Base-by-base conservation (phyloP, 2,113 vertebrate species). In the Raja brachyura region DNA sequence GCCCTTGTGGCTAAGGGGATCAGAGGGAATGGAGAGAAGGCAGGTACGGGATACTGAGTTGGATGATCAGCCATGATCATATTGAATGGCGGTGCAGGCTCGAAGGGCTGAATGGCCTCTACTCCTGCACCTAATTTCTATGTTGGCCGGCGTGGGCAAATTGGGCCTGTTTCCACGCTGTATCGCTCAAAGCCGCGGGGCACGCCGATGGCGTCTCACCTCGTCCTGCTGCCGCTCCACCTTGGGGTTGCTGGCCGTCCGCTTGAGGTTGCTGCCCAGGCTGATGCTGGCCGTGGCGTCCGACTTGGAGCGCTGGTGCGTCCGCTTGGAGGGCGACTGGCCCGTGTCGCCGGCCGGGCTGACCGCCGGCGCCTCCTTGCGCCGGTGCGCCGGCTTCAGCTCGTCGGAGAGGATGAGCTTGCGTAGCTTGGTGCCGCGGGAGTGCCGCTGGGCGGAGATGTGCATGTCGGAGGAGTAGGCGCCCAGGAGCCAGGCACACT, bases 401-500 rank as follows among this genome's bases (percentile, higher is more conserved):
- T 99, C 98, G 0, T 99, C 98, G 0, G 98, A 99, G 39, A 99
- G 97, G 96, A 99, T 99, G 74, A 99, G 95, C 28, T 97, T 96
- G 76, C 98, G 97, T 0, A 99, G 97, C 93, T 99, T 99, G 95
- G 98, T 98, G 86, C 98, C 98, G 0, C 98, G 95, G 0, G 98
- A 99, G 95, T 99, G 97, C 0, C 98, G 97, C 95, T 99, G 98
- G 0, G 98, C 97, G 95, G 98, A 99, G 95, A 99, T 99, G 97
- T 99, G 98, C 98, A 99, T 99, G 96, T 99, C 98, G 0, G 98
- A 99, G 66, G 98, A 98, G 94, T 98, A 98, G 20, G 98, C 98
- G 0, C 98, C 98, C 0, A 99, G 96, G 75, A 99, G 96, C 94
- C 99, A 98, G 92, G 98, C 98, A 0, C 98, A 99, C 90, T 95